phyloP scores from a whole-genome alignment of 1,140 invertebrate species.

The Mesaphorura yosii region DNA sequence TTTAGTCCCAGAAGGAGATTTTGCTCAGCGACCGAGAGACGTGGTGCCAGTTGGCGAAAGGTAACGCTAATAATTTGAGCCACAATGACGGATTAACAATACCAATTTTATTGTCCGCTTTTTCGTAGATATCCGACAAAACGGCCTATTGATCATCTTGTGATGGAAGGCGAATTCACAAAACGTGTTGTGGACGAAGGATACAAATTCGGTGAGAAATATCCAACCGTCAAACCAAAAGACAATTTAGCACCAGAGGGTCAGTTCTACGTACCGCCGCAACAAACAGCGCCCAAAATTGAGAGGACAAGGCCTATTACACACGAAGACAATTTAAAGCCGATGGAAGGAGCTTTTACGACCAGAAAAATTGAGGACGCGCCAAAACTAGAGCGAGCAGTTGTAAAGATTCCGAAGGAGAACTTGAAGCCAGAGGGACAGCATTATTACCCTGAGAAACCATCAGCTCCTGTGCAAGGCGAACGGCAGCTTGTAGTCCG shows the following conservation, averaged over 20 bases:
- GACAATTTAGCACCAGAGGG: constrained; percentile 49
- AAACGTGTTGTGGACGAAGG: constrained; percentile 4
- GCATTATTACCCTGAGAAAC: constrained; percentile 34
- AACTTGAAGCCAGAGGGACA: constrained; percentile 46
- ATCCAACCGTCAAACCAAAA: constrained; percentile 37
- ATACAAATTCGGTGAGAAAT: not conserved
- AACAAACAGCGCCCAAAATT: constrained; percentile 9
- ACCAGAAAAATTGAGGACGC: constrained; percentile 29
- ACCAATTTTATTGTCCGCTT: not conserved
- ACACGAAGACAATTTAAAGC: constrained; percentile 42
- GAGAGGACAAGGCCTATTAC: constrained; percentile 38
- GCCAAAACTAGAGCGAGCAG: not conserved
- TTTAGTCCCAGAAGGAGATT: constrained; percentile 48
- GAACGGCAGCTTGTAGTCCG: too few species aligned
- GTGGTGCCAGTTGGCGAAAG: not conserved
- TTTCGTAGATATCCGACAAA: constrained; percentile 32
- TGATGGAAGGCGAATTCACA: constrained; percentile 45
- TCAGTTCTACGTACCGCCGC: constrained; percentile 37
- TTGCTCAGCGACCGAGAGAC: constrained; percentile 37
- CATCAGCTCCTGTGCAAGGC: constrained; percentile 10
- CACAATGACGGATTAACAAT: constrained; percentile 33
- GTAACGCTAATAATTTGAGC: constrained; percentile 32
- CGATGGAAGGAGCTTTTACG: constrained; percentile 49
- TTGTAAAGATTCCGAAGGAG: constrained; percentile 35
- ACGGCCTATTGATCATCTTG: constrained; percentile 48